Conservation (phyloP, 1,140 invertebrate species). For the Protaetia brevitarsis region DNA sequence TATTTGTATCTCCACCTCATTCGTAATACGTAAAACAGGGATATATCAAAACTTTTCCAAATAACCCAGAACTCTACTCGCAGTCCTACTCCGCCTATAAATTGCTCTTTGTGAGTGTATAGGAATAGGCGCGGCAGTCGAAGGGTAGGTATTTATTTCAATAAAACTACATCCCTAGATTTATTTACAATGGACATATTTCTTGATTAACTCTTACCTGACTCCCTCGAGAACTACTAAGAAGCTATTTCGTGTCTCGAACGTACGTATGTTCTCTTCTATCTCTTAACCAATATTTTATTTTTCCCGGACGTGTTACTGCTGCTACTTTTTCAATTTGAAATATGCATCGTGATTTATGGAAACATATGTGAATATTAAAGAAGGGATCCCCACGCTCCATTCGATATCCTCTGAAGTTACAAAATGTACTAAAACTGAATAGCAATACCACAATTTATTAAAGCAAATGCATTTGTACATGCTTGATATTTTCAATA, state of each 20-base stretch:
- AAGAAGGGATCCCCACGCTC: no score
- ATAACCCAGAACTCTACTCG: neutral
- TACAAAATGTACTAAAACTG: no score
- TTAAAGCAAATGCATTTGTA: no score
- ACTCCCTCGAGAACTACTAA: constrained; percentile 17
- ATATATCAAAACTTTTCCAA: constrained; percentile 6
- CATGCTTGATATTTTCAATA: no score
- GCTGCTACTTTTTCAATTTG: constrained; percentile 12
- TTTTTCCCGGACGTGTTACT: neutral
- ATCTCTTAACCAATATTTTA: constrained; percentile 4
- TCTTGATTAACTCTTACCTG: constrained; percentile 13
- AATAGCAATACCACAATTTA: no score
- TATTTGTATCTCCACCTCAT: constrained; percentile 6
- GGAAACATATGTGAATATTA: neutral
- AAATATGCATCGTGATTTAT: neutral
- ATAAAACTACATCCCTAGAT: constrained; percentile 19
- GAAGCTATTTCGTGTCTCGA: constrained; percentile 20
- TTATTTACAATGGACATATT: constrained; percentile 20
- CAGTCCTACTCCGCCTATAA: neutral
- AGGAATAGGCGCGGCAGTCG: neutral
- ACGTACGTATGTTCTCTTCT: neutral
- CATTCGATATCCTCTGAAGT: no score
- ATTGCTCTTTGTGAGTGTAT: neutral
- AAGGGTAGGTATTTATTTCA: constrained; percentile 19
- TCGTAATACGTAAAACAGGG: constrained; percentile 21